Conservation (phyloP, 2,113 vertebrate species). For the Anolis sagrei region DNA sequence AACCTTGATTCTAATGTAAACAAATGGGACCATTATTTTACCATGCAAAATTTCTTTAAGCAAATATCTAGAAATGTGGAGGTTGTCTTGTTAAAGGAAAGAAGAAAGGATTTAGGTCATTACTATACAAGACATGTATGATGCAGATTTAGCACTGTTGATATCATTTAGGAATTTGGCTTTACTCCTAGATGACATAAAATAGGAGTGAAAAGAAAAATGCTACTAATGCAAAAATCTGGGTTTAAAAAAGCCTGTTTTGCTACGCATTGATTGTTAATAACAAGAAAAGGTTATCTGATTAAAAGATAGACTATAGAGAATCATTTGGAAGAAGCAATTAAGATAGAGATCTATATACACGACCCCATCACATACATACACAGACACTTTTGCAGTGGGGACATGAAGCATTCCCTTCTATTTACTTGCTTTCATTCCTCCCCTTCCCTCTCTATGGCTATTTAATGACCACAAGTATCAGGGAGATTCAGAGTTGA, state of each 20-base stretch:
- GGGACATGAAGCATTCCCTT: too few relatives aligned
- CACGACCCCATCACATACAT: too few relatives aligned
- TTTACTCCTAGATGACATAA: conserved; percentile 32
- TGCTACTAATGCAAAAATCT: not conserved
- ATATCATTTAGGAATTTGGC: conserved; percentile 42
- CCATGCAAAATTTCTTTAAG: conserved; percentile 43
- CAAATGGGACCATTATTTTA: conserved; percentile 55
- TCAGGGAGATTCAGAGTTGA: too few relatives aligned
- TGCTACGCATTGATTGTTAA: not conserved
- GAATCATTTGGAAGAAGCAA: not conserved
- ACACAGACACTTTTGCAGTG: too few relatives aligned
- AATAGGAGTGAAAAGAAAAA: conserved; percentile 37
- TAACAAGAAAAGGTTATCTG: not conserved
- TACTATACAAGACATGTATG: conserved; percentile 45
- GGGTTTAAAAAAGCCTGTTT: conserved; percentile 24
- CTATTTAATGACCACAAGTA: too few relatives aligned
- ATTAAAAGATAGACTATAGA: not conserved
- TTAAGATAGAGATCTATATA: not conserved
- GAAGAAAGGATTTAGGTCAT: conserved; percentile 52
- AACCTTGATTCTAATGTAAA: conserved; percentile 62
- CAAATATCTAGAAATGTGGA: conserved; percentile 55
- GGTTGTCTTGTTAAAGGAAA: conserved; percentile 51
- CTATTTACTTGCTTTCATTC: too few relatives aligned
- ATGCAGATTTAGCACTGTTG: conserved; percentile 47
- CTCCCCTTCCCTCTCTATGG: too few relatives aligned